phyloP scores from a whole-genome alignment of 2,888 invertebrate species.

The Drosophila cognata region DNA sequence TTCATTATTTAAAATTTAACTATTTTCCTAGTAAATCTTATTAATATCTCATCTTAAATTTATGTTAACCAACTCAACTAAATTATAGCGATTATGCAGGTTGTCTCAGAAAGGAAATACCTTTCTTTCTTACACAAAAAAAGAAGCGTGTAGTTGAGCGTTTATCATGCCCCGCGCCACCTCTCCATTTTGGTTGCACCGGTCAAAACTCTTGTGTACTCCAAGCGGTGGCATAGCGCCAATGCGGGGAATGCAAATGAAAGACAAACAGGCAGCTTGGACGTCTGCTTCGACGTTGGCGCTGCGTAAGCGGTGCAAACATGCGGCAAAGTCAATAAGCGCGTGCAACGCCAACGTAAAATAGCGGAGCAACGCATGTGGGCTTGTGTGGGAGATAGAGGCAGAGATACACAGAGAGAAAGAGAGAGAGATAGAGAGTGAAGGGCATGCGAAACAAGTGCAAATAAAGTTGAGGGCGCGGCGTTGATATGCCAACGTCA shows the following conservation, averaged over 20 bases:
- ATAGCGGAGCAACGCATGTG: constrained; percentile 43
- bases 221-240: constrained; percentile 25
- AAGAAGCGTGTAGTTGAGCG: constrained; percentile 7
- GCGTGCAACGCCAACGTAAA: constrained; percentile 37
- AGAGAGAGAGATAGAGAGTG: constrained; percentile 6
- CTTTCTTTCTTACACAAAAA: background rate
- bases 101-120: background rate
- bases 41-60: background rate
- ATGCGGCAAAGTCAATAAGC: constrained; percentile 66
- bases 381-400: constrained; percentile 12
- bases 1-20: background rate
- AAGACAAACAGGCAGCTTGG: constrained; percentile 63
- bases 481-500: constrained; percentile 63
- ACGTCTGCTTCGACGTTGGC: constrained; percentile 38
- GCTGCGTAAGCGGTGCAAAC: constrained; percentile 74
- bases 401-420: background rate
- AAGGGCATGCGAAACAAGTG: constrained; percentile 45
- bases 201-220: constrained; percentile 26
- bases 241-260: constrained; percentile 72
- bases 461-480: constrained; percentile 69
- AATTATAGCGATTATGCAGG: background rate
- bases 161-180: background rate
- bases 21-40: background rate
- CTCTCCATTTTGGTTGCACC: background rate
- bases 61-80: background rate